Base-by-base conservation (phyloP, 37 sponge, comb jelly and placozoan species). In the Sycon ciliatum region DNA sequence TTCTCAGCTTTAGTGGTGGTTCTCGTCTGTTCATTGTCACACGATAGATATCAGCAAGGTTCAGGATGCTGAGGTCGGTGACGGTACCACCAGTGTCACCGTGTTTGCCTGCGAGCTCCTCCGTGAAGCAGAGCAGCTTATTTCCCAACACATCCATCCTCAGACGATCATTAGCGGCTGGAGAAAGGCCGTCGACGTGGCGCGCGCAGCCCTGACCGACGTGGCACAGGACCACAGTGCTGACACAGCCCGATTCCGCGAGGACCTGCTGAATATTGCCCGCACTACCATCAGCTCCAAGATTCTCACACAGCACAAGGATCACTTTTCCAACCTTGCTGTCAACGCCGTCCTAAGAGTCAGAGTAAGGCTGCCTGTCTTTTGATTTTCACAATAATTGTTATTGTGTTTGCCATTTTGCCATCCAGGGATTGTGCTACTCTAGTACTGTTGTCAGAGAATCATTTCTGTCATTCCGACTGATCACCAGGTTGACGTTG, bases 71-170 rank as follows among this genome's bases (percentile, higher is more conserved):
- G 89, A 92, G 56, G 99, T 97, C 0, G 99, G 99, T 3, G 99
- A 97, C 79, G 99, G 99, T 0, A 97, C 99, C 1, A 97, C 99
- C 22, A 85, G 86, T 77, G 99, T 97, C n/a, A 76, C 82, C n/a
- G 99, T 97, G 3, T 76, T 97, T 28, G 87, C 99, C 39, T 80
- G 86, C 32, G 99, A 97, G 69, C 85, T 97, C n/a, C 85, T 97
- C 34, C 83, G 82, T 78, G 90, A 97, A 56, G 99, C 99, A 9
- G 93, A 97, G 81, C 67, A 67, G 31, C 57, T 97, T 49, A 64
- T 97, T 0, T 68, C 80, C 1, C 55, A 69, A 39, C 91, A 91
- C 77, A 76, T 92, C 34, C 99, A 97, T 67, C 99, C 99, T 1
- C 99, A 97, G 73, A 89, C 84, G 34, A 97, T 97, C 73, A 92